A percentile compares a stretch with the other conserved stretches of the same genome.
Conservation (phyloP, 2,113 vertebrate genomes). For the Salvelinus alpinus region DNA sequence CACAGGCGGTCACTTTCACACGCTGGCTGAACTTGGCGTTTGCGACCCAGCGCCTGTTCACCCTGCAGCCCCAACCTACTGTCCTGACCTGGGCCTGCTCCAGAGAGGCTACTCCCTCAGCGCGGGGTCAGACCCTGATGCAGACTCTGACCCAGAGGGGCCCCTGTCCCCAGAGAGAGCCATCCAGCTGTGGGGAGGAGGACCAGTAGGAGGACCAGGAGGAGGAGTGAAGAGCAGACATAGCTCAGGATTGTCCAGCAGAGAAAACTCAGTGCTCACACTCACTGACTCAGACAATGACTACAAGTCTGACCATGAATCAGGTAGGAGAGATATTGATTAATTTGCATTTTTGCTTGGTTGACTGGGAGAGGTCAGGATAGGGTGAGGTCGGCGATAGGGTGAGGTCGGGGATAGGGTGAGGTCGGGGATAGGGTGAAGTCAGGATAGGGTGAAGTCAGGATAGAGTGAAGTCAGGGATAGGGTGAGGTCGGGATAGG, state of each 20-base stretch:
- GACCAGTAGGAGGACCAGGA: conserved; percentile 61
- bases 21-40: conserved; percentile 90
- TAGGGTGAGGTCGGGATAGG: too few relatives aligned
- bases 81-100: conserved; percentile 89
- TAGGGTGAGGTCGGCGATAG: not conserved
- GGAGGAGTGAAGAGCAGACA: conserved; percentile 85
- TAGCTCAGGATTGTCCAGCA: conserved; percentile 90
- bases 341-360: not conserved
- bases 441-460: too few relatives aligned
- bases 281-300: conserved; percentile 94
- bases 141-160: conserved; percentile 90
- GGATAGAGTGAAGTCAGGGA: too few relatives aligned
- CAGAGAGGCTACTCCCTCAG: conserved; percentile 90
- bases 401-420: too few relatives aligned
- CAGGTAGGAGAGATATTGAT: conserved; percentile 76
- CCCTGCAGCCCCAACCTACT: conserved; percentile 81
- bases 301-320: conserved; percentile 90
- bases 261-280: conserved; percentile 89
- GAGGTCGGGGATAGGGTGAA: too few relatives aligned
- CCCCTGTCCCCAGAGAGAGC: conserved; percentile 90
- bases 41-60: conserved; percentile 85
- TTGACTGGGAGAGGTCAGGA: not conserved
- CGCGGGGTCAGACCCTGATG: conserved; percentile 84
- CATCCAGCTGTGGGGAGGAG: conserved; percentile 88
- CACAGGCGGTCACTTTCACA: conserved; percentile 84